phyloP scores from a whole-genome alignment of 2,888 invertebrate species.

The Leptothorax acervorum region DNA sequence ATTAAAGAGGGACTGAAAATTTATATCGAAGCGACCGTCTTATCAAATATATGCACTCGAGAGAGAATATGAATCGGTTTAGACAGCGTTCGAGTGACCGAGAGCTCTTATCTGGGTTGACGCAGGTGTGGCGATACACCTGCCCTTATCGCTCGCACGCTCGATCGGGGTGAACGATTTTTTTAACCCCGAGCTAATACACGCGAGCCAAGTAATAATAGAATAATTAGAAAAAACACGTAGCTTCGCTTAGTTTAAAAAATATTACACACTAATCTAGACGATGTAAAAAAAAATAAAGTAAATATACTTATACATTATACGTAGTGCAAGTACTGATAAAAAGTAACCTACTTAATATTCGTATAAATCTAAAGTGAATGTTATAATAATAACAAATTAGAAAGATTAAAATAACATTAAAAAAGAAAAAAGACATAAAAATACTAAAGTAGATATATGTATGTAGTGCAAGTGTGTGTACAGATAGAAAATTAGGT shows the following conservation, averaged over 20 bases:
- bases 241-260: not conserved
- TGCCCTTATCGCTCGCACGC: conserved; percentile 65
- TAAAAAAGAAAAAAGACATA: too few relatives aligned
- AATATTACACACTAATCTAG: not conserved
- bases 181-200: not conserved
- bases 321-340: too few relatives aligned
- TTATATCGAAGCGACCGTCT: not conserved
- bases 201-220: not conserved
- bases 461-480: too few relatives aligned
- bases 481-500: too few relatives aligned
- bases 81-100: conserved; percentile 16
- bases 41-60: not conserved
- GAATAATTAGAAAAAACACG: not conserved
- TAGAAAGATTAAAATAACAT: too few relatives aligned
- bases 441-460: too few relatives aligned
- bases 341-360: too few relatives aligned
- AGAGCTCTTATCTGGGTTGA: conserved; percentile 64
- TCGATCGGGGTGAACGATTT: conserved; percentile 15
- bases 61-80: conserved; percentile 1
- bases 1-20: not conserved
- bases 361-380: too few relatives aligned
- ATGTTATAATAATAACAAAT: too few relatives aligned
- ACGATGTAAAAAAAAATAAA: too few relatives aligned
- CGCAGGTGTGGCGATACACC: conserved; percentile 77
- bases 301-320: too few relatives aligned